A percentile compares a stretch with the other conserved stretches of the same genome.
phyloP scores from a whole-genome alignment of 2,113 vertebrate species.

The Oryzias curvinotus region DNA sequence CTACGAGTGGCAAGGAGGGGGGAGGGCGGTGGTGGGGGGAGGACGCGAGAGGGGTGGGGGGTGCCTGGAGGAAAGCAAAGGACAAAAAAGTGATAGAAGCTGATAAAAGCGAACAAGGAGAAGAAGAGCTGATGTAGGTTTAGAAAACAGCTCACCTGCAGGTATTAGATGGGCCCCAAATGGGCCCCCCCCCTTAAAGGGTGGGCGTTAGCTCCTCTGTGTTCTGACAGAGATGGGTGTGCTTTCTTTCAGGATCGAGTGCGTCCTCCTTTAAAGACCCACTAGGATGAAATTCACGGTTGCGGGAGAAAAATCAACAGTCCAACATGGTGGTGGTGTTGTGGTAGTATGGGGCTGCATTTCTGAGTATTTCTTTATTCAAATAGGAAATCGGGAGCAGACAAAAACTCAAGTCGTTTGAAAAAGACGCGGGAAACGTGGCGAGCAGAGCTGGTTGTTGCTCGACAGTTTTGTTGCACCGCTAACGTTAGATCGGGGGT shows the following conservation, averaged over 20 bases:
- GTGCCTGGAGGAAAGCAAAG: slow-evolving; percentile 5
- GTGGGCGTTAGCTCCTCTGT: slow-evolving; percentile 21
- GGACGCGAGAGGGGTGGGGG: slow-evolving; percentile 28
- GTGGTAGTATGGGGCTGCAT: too few relatives aligned
- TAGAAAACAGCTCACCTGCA: slow-evolving; percentile 66
- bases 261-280: too few relatives aligned
- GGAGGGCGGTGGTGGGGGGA: slow-evolving; percentile 29
- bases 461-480: too few relatives aligned
- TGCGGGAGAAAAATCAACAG: too few relatives aligned
- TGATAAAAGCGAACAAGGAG: slow-evolving; percentile 19
- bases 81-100: neutral
- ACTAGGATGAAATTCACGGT: too few relatives aligned
- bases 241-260: slow-evolving; percentile 51
- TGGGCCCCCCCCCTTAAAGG: slow-evolving; percentile 38
- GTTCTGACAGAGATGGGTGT: slow-evolving; percentile 57
- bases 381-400: too few relatives aligned
- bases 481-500: too few relatives aligned
- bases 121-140: slow-evolving; percentile 44
- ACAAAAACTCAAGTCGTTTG: too few relatives aligned
- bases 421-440: too few relatives aligned
- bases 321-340: too few relatives aligned
- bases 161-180: slow-evolving; percentile 66
- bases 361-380: too few relatives aligned
- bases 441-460: too few relatives aligned
- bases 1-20: slow-evolving; percentile 46